Evolutionary conservation across 2,888 invertebrate species (phyloP).

Genomic region (Epirrhoe alternata): DNA sequence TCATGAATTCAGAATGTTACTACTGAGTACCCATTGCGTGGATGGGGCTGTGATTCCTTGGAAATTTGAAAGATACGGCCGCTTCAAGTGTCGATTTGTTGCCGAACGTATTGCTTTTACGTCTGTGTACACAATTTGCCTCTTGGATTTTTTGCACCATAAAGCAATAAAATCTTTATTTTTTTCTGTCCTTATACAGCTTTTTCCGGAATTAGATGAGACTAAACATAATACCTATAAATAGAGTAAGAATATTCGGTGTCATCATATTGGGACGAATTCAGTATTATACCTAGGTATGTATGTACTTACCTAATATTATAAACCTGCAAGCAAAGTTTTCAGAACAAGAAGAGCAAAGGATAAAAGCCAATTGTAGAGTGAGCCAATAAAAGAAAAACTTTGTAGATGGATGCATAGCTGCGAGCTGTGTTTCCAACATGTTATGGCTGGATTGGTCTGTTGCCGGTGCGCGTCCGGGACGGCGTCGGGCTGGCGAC

Average conservation of each 20-base stretch:
- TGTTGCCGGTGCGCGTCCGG: slow-evolving; percentile 48
- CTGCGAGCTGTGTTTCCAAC: slow-evolving; percentile 62
- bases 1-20: slow-evolving; percentile 78
- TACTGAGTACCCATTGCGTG: slow-evolving; percentile 65
- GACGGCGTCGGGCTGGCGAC: slow-evolving; percentile 22
- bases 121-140: slow-evolving; percentile 43
- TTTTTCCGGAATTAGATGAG: slow-evolving; percentile 11
- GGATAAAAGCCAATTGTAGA: slow-evolving; percentile 54
- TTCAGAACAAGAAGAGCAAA: slow-evolving; percentile 48
- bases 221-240: slow-evolving; percentile 5
- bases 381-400: slow-evolving; percentile 55
- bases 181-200: slow-evolving; percentile 14
- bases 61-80: slow-evolving; percentile 58
- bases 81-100: slow-evolving; percentile 54
- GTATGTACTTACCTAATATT: too few relatives aligned
- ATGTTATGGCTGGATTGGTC: slow-evolving; percentile 61
- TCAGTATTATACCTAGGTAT: slow-evolving; percentile 12
- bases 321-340: slow-evolving; percentile 43
- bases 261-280: not conserved
- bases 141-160: slow-evolving; percentile 31
- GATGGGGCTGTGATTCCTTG: slow-evolving; percentile 60
- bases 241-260: not conserved
- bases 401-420: slow-evolving; percentile 57
- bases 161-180: slow-evolving; percentile 35
- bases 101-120: slow-evolving; percentile 48